These are phyloP conservation scores for Creontiades dilutus DNA, from an alignment of 2,888 invertebrate species.

Conservation along the genomic window DNA sequence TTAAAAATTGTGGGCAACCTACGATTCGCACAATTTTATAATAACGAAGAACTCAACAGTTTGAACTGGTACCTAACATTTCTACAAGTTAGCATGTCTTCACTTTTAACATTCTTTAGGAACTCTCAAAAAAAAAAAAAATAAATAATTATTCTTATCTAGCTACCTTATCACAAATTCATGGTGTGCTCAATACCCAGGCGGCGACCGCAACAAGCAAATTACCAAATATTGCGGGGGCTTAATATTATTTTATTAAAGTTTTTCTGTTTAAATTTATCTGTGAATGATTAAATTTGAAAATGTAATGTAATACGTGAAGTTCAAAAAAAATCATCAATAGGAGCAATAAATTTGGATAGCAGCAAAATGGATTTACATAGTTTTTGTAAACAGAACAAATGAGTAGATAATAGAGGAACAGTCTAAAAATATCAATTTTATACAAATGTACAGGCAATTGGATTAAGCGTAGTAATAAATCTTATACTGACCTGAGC, in stretches of 20 bases:
- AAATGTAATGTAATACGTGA: neutral
- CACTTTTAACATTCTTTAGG: slow-evolving; percentile 17
- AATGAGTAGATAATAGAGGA: neutral
- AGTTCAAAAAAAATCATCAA: neutral
- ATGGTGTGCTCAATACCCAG: slow-evolving; percentile 54
- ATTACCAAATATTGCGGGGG: neutral
- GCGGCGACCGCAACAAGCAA: neutral
- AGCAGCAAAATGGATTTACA: neutral
- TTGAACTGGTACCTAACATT: too few relatives aligned
- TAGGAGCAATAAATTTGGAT: neutral
- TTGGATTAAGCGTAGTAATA: slow-evolving; percentile 65
- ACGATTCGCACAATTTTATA: neutral
- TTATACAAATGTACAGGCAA: slow-evolving; percentile 64
- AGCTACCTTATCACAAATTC: slow-evolving; percentile 59
- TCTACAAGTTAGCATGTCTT: neutral
- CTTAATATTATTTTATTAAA: neutral
- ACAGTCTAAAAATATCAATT: slow-evolving; percentile 36
- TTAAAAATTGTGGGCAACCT: neutral
- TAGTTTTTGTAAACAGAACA: neutral
- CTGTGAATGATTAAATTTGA: neutral
- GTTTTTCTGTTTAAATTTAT: neutral
- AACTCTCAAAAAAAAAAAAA: slow-evolving; percentile 61
- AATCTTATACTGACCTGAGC: slow-evolving; percentile 66
- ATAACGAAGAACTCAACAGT: neutral
- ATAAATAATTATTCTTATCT: slow-evolving; percentile 40